Evolutionary conservation across 2,797 vertebrate species (phyloP).

Genomic region (Lophius americanus): DNA sequence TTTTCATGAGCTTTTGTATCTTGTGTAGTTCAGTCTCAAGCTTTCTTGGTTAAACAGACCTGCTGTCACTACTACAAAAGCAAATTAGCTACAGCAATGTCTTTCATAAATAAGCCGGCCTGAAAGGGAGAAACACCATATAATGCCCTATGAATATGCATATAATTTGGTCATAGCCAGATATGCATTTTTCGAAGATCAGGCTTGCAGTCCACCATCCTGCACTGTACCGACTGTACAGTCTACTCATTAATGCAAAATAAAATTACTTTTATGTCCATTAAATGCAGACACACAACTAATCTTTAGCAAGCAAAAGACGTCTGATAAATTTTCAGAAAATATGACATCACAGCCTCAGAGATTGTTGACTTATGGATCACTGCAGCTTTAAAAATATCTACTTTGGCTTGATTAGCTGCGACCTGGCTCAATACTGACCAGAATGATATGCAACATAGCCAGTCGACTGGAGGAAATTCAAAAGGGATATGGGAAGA

Average conservation of each 20-base stretch:
- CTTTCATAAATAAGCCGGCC: conserved; percentile 8
- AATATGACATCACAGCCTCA: not conserved
- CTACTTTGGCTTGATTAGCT: conserved; percentile 1
- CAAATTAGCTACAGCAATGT: conserved; percentile 39
- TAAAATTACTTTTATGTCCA: not conserved
- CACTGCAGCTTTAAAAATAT: not conserved
- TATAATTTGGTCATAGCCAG: conserved; percentile 1
- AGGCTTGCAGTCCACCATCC: not conserved
- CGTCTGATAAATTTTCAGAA: not conserved
- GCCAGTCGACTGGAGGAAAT: conserved; percentile 3
- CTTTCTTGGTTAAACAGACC: not conserved
- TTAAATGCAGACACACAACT: not conserved
- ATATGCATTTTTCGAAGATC: not conserved
- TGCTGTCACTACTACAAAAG: conserved; percentile 1
- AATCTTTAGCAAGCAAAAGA: conserved; percentile 1
- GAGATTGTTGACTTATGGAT: not conserved
- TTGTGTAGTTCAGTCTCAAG: not conserved
- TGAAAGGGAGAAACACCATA: conserved; percentile 4
- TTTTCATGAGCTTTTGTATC: not conserved
- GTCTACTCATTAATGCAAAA: too few relatives aligned
- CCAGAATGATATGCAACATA: not conserved
- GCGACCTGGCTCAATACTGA: not conserved
- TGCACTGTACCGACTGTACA: too few relatives aligned
- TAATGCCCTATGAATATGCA: conserved; percentile 8
- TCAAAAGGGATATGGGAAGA: conserved; percentile 9